These are phyloP conservation scores for Phoxinus phoxinus DNA, from an alignment of 2,113 vertebrate genomes.

Conservation along the genomic window DNA sequence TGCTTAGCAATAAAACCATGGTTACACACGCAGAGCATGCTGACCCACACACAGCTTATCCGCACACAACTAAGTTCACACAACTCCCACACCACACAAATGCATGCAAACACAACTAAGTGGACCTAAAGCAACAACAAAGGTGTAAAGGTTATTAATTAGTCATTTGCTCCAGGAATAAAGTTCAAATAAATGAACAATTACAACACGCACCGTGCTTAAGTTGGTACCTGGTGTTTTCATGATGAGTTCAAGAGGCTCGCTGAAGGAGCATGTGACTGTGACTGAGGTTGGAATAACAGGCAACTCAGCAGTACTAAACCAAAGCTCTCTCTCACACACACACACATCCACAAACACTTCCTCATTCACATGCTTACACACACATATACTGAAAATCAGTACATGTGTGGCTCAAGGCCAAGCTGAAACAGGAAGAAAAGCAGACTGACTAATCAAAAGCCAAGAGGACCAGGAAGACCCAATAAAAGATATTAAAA, in stretches of 20 bases:
- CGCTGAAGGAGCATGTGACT: constrained; percentile 54
- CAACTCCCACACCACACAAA: constrained; percentile 10
- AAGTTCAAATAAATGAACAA: constrained; percentile 30
- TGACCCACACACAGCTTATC: constrained; percentile 40
- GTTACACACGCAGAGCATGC: constrained; percentile 36
- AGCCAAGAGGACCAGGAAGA: constrained; percentile 19
- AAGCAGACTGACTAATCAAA: constrained; percentile 40
- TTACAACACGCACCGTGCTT: not conserved
- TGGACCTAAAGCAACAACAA: not conserved
- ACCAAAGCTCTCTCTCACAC: constrained; percentile 21
- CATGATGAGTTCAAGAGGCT: constrained; percentile 43
- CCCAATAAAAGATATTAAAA: constrained; percentile 2
- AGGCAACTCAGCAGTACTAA: constrained; percentile 59
- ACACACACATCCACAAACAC: constrained; percentile 37
- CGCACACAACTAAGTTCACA: not conserved
- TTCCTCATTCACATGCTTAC: constrained; percentile 49
- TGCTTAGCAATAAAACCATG: constrained; percentile 47
- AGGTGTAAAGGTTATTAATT: constrained; percentile 47
- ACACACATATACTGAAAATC: constrained; percentile 50
- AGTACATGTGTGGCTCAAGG: constrained; percentile 50
- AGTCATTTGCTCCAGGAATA: constrained; percentile 32
- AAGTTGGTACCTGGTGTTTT: constrained; percentile 51
- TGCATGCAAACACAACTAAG: not conserved
- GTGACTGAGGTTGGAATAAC: constrained; percentile 51
- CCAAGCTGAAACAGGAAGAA: constrained; percentile 53